Percentiles rank a stretch among this genome's conserved stretches.
Conservation (phyloP, 2,797 vertebrate genomes). For the Gadopsis marmoratus region DNA sequence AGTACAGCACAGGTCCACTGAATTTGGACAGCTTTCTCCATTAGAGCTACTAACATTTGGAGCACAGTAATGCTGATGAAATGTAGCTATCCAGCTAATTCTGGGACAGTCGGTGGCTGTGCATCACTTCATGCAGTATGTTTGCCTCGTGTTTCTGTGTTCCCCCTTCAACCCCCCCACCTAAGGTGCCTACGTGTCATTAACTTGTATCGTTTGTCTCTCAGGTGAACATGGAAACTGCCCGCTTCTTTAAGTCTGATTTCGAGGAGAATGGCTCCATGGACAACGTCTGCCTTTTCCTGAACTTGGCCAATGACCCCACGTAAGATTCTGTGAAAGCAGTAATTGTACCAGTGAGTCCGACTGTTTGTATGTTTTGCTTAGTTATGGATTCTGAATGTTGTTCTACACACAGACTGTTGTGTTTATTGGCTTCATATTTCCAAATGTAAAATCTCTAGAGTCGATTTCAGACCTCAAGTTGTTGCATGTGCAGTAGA, state of each 20-base stretch:
- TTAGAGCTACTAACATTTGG: too few relatives aligned
- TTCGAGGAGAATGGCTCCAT: slow-evolving; percentile 88
- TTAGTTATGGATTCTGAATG: neutral
- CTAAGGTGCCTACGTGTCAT: too few relatives aligned
- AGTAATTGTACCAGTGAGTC: neutral
- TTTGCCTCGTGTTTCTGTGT: neutral
- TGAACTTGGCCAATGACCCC: slow-evolving; percentile 87
- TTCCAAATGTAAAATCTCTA: neutral
- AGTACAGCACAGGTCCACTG: too few relatives aligned
- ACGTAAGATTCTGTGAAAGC: slow-evolving; percentile 75
- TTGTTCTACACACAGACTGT: neutral
- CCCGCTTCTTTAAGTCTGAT: slow-evolving; percentile 87
- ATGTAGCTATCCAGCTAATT: too few relatives aligned
- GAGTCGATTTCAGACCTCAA: neutral
- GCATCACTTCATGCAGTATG: neutral
- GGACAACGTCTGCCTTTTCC: slow-evolving; percentile 87
- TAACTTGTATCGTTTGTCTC: too few relatives aligned
- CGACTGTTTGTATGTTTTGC: neutral
- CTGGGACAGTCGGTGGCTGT: too few relatives aligned
- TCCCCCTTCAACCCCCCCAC: too few relatives aligned
- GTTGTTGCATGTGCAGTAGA: neutral
- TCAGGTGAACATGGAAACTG: slow-evolving; percentile 89
- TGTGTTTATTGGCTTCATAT: neutral
- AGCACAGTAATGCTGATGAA: too few relatives aligned
- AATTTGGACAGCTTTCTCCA: too few relatives aligned